These are phyloP conservation scores for Periophthalmus magnuspinnatus DNA, from an alignment of 2,797 vertebrate species.

Conservation along the genomic window DNA sequence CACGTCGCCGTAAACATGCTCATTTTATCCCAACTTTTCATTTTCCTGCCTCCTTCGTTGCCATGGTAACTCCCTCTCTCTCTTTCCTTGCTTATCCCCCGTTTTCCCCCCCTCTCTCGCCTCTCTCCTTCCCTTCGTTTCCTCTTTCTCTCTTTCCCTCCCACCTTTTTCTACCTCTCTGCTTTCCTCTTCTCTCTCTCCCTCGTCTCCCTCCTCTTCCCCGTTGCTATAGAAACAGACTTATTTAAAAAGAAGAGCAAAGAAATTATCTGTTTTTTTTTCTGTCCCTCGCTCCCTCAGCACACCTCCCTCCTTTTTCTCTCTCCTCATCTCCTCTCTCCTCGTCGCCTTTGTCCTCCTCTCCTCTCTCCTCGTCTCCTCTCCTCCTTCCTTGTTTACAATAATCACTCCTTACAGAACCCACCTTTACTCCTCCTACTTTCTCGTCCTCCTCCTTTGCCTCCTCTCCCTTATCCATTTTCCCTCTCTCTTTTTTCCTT, in stretches of 20 bases:
- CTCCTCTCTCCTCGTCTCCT: not conserved
- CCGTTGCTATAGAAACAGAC: slow-evolving; percentile 83
- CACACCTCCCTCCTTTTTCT: slow-evolving; percentile 32
- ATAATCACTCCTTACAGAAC: not conserved
- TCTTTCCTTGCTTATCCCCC: not conserved
- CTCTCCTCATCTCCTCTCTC: not conserved
- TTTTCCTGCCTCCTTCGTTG: not conserved
- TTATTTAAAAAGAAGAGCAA: slow-evolving; percentile 79
- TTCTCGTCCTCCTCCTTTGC: slow-evolving; percentile 1
- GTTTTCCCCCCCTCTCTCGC: not conserved
- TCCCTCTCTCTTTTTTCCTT: not conserved
- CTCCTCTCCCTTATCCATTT: not conserved
- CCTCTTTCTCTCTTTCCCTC: slow-evolving; percentile 46
- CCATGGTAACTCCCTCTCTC: not conserved
- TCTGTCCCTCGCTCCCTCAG: slow-evolving; percentile 41
- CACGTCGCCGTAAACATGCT: not conserved
- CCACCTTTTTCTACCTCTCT: slow-evolving; percentile 54
- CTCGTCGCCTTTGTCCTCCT: not conserved
- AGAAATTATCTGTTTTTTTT: slow-evolving; percentile 73
- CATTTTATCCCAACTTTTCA: slow-evolving; percentile 2
- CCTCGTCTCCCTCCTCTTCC: slow-evolving; percentile 59
- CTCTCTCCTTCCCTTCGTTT: too few relatives aligned
- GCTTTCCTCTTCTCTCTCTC: slow-evolving; percentile 64
- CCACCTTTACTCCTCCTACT: slow-evolving; percentile 1
- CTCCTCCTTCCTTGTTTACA: not conserved